phyloP scores from a whole-genome alignment of 2,113 vertebrate genomes.

The Picathartes gymnocephalus region DNA sequence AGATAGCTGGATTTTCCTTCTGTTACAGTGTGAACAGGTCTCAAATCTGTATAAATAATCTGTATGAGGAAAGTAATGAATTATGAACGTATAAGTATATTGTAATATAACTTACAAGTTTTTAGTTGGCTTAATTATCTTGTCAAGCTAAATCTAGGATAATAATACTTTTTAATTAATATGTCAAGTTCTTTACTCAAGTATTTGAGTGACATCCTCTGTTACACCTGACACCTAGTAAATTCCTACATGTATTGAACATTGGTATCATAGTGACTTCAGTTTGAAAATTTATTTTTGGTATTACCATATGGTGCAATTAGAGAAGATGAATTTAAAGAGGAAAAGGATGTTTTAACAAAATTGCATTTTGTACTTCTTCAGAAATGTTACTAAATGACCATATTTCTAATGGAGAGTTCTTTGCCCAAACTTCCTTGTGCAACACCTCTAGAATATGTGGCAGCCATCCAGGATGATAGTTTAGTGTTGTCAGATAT shows the following conservation, averaged over 20 bases:
- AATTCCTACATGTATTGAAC: not conserved
- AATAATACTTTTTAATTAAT: not conserved
- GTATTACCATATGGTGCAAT: not conserved
- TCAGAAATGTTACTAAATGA: not conserved
- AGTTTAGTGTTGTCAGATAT: not conserved
- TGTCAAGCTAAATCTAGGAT: not conserved
- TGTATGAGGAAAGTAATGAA: not conserved
- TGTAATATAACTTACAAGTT: not conserved
- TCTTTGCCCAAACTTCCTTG: not conserved
- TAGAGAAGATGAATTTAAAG: not conserved
- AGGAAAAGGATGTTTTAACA: not conserved
- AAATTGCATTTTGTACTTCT: not conserved
- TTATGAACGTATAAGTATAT: not conserved
- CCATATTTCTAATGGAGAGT: not conserved
- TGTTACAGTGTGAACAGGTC: not conserved
- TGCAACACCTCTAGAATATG: not conserved
- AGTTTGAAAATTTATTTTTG: not conserved
- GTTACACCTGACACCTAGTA: not conserved
- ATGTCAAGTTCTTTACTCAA: not conserved
- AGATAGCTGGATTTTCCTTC: not conserved
- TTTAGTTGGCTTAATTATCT: not conserved
- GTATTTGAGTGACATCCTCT: not conserved
- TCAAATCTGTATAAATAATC: not conserved
- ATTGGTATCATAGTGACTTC: not conserved
- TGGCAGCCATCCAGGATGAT: not conserved